phyloP scores from a whole-genome alignment of 2,797 vertebrate species.

The Spea hammondii region DNA sequence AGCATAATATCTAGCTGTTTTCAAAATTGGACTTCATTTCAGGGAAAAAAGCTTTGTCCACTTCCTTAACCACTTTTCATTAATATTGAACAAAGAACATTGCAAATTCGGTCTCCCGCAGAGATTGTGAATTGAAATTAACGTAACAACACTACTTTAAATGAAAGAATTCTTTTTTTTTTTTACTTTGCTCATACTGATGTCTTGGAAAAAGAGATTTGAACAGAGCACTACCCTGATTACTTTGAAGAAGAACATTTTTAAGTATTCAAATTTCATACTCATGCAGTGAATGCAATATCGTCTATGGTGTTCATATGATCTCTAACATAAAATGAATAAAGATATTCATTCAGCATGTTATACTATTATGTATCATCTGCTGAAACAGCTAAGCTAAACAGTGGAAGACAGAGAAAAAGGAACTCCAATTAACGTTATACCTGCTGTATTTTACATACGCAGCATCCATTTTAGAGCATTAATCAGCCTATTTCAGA shows the following conservation, averaged over 20 bases:
- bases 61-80: conserved; percentile 66
- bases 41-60: conserved; percentile 55
- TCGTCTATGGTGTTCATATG: background rate
- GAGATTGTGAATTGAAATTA: conserved; percentile 71
- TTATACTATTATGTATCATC: too few relatives aligned
- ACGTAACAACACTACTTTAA: conserved; percentile 49
- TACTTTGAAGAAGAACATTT: conserved; percentile 26
- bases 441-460: too few relatives aligned
- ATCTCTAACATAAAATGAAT: too few relatives aligned
- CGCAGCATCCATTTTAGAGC: too few relatives aligned
- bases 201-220: conserved; percentile 20
- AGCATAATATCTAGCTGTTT: conserved; percentile 62
- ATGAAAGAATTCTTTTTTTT: conserved; percentile 53
- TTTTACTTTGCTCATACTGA: conserved; percentile 45
- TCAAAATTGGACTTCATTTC: conserved; percentile 63
- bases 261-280: conserved; percentile 15
- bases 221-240: conserved; percentile 8
- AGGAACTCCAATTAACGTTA: too few relatives aligned
- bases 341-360: too few relatives aligned
- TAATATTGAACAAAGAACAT: conserved; percentile 72
- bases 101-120: conserved; percentile 61
- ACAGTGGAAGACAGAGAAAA: too few relatives aligned
- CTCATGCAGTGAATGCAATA: background rate
- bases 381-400: too few relatives aligned
- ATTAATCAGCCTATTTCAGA: too few relatives aligned